These are phyloP conservation scores for Eleginops maclovinus DNA, from an alignment of 2,113 vertebrate genomes.

Conservation along the genomic window DNA sequence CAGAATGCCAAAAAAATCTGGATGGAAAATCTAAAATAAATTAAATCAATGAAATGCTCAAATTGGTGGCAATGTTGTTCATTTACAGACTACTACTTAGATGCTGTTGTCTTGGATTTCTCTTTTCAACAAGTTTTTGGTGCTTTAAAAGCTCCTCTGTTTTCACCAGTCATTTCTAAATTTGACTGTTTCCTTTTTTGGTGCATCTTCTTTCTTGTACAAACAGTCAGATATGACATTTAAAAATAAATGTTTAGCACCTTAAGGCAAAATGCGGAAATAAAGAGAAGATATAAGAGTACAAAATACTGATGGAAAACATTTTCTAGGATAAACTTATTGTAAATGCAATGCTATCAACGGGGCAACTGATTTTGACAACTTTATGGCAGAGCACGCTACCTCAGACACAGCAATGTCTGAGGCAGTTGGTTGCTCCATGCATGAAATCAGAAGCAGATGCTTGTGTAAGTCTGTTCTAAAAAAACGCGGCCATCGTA, in stretches of 20 bases:
- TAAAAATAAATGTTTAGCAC: too few species aligned
- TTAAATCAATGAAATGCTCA: neutral
- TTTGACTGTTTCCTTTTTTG: too few species aligned
- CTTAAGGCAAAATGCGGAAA: neutral
- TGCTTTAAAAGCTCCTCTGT: too few species aligned
- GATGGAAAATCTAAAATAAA: neutral
- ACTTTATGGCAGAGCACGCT: neutral
- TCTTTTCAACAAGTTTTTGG: neutral
- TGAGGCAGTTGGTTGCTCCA: neutral
- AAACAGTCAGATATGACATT: neutral
- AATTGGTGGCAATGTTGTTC: neutral
- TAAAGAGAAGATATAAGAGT: neutral
- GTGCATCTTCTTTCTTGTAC: neutral
- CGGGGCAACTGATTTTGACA: neutral
- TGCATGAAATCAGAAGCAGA: conserved; percentile 14
- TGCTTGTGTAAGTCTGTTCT: conserved; percentile 12
- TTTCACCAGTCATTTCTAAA: too few species aligned
- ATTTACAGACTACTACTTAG: neutral
- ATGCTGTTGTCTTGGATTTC: too few species aligned
- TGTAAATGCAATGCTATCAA: neutral
- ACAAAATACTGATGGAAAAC: neutral
- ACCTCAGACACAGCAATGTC: neutral
- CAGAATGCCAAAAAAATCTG: neutral
- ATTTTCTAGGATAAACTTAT: neutral
- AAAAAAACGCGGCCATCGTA: conserved; percentile 4